A percentile compares a stretch with the other conserved stretches of the same genome.
Evolutionary conservation across 1,140 invertebrate species (phyloP).

Genomic region (Limonius californicus): DNA sequence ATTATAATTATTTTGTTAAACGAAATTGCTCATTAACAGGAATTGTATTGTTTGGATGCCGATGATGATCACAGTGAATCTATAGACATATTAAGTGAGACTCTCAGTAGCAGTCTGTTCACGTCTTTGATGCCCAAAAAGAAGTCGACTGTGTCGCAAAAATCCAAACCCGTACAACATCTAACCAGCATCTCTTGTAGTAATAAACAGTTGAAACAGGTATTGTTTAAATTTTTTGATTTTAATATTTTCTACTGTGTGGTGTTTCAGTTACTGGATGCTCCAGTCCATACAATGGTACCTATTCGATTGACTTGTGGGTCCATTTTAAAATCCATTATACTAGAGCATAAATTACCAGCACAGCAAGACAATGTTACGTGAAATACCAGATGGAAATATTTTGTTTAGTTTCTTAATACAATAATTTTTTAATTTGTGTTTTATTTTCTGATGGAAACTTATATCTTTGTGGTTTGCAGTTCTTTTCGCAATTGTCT

Average conservation of each 20-base stretch:
- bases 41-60: constrained; percentile 36
- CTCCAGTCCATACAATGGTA: constrained; percentile 53
- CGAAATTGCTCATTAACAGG: constrained; percentile 26
- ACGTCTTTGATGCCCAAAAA: constrained; percentile 29
- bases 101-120: constrained; percentile 27
- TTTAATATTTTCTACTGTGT: constrained; percentile 2
- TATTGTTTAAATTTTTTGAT: constrained; percentile 18
- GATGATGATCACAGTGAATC: constrained; percentile 23
- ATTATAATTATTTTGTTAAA: constrained; percentile 22
- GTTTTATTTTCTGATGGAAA: too few species aligned
- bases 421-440: too few species aligned
- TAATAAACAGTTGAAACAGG: constrained; percentile 30
- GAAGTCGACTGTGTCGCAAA: constrained; percentile 17
- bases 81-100: constrained; percentile 13
- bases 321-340: constrained; percentile 48
- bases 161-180: constrained; percentile 20
- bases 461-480: too few species aligned
- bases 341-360: constrained; percentile 29
- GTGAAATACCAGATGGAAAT: too few species aligned
- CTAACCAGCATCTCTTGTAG: constrained; percentile 23
- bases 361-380: too few species aligned
- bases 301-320: constrained; percentile 48
- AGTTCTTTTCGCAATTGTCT: too few species aligned
- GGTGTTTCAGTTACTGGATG: constrained; percentile 48
- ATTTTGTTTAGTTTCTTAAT: too few species aligned